Evolutionary conservation across 1,140 invertebrate genomes (phyloP).

Genomic region (Xylocopa sonorina): DNA sequence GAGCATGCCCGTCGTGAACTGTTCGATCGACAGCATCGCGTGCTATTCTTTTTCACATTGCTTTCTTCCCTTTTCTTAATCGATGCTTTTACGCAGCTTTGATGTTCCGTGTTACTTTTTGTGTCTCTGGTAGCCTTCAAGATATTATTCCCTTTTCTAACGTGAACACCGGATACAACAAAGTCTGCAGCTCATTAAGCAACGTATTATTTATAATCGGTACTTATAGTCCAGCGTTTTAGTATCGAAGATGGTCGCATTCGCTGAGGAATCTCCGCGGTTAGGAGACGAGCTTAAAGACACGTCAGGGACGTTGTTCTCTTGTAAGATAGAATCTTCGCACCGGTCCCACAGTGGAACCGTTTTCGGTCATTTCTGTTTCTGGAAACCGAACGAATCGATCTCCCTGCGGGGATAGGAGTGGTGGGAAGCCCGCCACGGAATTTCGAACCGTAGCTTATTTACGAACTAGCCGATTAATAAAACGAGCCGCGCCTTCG

Average conservation of each 20-base stretch:
- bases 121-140: no score
- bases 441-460: conserved; percentile 70
- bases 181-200: no score
- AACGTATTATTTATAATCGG: no score
- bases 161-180: no score
- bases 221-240: no score
- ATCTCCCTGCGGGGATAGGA: conserved; percentile 25
- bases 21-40: background rate
- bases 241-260: conserved; percentile 1
- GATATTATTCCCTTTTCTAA: no score
- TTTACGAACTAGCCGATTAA: conserved; percentile 73
- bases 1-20: background rate
- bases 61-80: background rate
- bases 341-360: background rate
- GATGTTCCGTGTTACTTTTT: background rate
- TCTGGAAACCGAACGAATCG: conserved; percentile 59
- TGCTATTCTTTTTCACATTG: background rate
- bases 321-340: conserved; percentile 35
- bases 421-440: conserved; percentile 21
- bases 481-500: conserved; percentile 69
- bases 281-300: background rate
- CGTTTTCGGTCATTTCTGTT: conserved; percentile 29
- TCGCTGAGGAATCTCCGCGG: conserved; percentile 8
- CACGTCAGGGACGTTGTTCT: conserved; percentile 10
- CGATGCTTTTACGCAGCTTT: background rate